Evolutionary conservation across 2,113 vertebrate genomes (phyloP).

Genomic region (Hucho hucho): DNA sequence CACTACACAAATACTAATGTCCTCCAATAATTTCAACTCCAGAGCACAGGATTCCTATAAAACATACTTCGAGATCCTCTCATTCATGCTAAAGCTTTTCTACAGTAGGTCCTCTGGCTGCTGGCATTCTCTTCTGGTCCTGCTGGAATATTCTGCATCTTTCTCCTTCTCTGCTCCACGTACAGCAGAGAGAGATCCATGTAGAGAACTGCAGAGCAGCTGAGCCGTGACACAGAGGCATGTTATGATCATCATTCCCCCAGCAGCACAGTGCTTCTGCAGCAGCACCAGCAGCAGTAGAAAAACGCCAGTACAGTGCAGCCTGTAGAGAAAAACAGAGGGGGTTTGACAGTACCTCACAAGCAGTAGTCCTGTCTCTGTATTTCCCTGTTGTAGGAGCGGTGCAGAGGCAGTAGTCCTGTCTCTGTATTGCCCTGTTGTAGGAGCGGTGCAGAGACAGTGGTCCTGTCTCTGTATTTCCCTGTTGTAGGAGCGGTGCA

Average conservation of each 20-base stretch:
- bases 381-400: slow-evolving; percentile 31
- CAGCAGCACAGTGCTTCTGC: slow-evolving; percentile 53
- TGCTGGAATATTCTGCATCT: not conserved
- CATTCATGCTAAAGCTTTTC: not conserved
- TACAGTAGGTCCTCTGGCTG: not conserved
- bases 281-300: slow-evolving; percentile 39
- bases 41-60: not conserved
- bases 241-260: slow-evolving; percentile 48
- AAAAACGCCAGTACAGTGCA: slow-evolving; percentile 37
- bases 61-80: not conserved
- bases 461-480: not conserved
- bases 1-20: not conserved
- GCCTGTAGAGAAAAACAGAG: slow-evolving; percentile 37
- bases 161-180: too few relatives aligned
- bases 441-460: slow-evolving; percentile 39
- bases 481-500: slow-evolving; percentile 40
- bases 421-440: slow-evolving; percentile 11
- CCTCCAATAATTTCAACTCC: not conserved
- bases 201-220: slow-evolving; percentile 4
- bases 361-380: slow-evolving; percentile 23
- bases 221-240: slow-evolving; percentile 24
- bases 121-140: not conserved
- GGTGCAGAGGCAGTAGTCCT: slow-evolving; percentile 60
- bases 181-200: not conserved
- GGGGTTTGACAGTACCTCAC: slow-evolving; percentile 64